These are phyloP conservation scores for Lamprotornis superbus DNA, from an alignment of 2,113 vertebrate species.

Conservation along the genomic window DNA sequence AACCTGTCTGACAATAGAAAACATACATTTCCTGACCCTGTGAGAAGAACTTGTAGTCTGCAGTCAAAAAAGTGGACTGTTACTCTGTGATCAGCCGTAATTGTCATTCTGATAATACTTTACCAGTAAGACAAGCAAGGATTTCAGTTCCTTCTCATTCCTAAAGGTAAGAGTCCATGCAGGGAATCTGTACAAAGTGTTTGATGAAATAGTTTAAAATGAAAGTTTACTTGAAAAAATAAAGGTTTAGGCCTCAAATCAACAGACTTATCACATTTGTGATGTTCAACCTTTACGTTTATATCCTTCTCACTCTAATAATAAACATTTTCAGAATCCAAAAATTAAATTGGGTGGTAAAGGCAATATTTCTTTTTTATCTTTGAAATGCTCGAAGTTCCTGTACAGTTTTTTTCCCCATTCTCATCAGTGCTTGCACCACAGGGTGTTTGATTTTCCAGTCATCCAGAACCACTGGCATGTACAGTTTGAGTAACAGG, in stretches of 20 bases:
- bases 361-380: background rate
- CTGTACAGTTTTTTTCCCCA: background rate
- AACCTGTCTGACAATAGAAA: background rate
- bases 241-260: background rate
- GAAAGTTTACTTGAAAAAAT: background rate
- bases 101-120: background rate
- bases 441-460: background rate
- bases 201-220: background rate
- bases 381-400: background rate
- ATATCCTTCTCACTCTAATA: background rate
- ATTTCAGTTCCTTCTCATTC: background rate
- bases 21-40: background rate
- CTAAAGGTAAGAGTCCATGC: background rate
- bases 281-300: background rate
- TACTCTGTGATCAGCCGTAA: background rate
- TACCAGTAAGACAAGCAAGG: background rate
- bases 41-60: background rate
- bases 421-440: background rate
- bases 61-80: background rate
- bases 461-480: background rate
- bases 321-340: background rate
- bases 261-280: background rate
- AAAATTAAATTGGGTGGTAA: background rate
- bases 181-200: background rate
- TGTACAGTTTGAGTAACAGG: background rate